Evolutionary conservation across 2,888 invertebrate species (phyloP).

Genomic region (Phalera bucephala): DNA sequence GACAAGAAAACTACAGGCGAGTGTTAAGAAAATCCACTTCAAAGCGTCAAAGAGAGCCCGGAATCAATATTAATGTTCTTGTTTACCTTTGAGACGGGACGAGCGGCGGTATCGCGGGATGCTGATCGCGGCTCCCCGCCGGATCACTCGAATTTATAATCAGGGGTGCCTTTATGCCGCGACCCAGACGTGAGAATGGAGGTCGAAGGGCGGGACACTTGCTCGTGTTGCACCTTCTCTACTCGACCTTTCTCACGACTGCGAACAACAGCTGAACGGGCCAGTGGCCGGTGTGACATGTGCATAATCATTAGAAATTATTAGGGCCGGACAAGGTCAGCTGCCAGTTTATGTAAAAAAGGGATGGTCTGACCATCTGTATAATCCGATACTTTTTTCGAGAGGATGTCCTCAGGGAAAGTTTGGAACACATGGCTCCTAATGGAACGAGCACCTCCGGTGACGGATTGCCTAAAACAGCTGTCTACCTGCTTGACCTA

Average conservation of each 20-base stretch:
- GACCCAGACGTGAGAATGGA: conserved; percentile 67
- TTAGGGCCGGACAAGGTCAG: conserved; percentile 72
- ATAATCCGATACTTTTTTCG: conserved; percentile 38
- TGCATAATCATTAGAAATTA: conserved; percentile 73
- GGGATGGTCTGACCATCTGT: conserved; percentile 54
- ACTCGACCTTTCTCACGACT: conserved; percentile 68
- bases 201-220: conserved; percentile 74
- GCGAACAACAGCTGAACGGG: conserved; percentile 59
- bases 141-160: conserved; percentile 75
- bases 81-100: conserved; percentile 72
- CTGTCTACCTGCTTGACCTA: conserved; percentile 68
- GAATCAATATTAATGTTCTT: conserved; percentile 79
- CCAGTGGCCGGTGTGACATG: conserved; percentile 60
- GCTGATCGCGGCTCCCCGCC: conserved; percentile 56
- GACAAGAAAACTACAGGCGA: conserved; percentile 55
- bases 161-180: conserved; percentile 62
- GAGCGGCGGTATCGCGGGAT: conserved; percentile 45
- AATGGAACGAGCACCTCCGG: conserved; percentile 27
- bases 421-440: conserved; percentile 45
- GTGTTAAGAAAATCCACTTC: conserved; percentile 63
- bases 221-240: conserved; percentile 71
- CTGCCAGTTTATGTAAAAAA: conserved; percentile 65
- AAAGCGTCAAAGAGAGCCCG: conserved; percentile 69
- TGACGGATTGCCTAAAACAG: conserved; percentile 49
- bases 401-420: conserved; percentile 55